These are phyloP conservation scores for Caranx ignobilis DNA, from an alignment of 2,113 vertebrate genomes.

Conservation along the genomic window DNA sequence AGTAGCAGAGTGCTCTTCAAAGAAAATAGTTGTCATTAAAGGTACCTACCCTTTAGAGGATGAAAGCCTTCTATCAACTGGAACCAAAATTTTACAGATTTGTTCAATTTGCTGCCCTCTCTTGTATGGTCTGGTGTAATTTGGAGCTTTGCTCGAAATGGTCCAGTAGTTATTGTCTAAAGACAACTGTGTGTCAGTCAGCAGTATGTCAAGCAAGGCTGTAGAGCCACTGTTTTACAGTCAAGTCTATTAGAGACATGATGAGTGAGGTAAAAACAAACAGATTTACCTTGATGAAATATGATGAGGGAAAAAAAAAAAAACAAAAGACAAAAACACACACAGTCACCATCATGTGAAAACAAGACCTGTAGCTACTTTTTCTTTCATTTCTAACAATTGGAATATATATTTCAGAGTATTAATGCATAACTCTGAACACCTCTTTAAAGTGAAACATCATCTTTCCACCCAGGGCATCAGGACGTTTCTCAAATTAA, in stretches of 20 bases:
- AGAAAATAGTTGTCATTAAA: slow-evolving; percentile 73
- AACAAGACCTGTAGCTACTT: neutral
- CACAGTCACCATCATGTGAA: neutral
- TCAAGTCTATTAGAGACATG: neutral
- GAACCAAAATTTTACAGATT: slow-evolving; percentile 68
- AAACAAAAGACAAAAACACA: no score
- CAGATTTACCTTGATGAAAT: neutral
- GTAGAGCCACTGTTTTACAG: neutral
- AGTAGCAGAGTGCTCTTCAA: slow-evolving; percentile 58
- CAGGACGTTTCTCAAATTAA: slow-evolving; percentile 34
- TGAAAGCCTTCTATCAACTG: slow-evolving; percentile 76
- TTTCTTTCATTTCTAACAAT: neutral
- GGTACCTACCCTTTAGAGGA: slow-evolving; percentile 50
- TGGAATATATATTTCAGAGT: neutral
- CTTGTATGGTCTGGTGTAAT: slow-evolving; percentile 40
- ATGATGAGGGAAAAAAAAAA: no score
- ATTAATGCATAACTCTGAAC: neutral
- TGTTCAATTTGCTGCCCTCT: slow-evolving; percentile 64
- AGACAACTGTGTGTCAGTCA: slow-evolving; percentile 15
- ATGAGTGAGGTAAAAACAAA: neutral
- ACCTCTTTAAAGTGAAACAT: neutral
- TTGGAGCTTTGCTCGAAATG: slow-evolving; percentile 31
- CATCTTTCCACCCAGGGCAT: slow-evolving; percentile 21
- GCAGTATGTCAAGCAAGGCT: slow-evolving; percentile 2
- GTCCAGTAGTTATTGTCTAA: slow-evolving; percentile 30